Conservation (phyloP, 2,888 invertebrate species). For the Callinectes sapidus region DNA sequence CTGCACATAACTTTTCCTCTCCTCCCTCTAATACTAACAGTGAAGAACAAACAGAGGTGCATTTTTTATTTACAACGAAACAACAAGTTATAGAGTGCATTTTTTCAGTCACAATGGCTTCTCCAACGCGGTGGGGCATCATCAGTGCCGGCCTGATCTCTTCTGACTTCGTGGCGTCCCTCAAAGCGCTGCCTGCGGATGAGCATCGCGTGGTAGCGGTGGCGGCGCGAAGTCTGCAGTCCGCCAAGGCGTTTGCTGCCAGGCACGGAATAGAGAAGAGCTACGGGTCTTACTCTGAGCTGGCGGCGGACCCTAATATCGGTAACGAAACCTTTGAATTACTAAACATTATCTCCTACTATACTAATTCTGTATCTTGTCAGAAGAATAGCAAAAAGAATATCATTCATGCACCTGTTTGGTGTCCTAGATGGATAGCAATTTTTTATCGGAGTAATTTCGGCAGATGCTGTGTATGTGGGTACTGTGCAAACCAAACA, state of each 20-base stretch:
- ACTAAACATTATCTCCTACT: background rate
- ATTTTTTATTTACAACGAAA: background rate
- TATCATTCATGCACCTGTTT: too few species aligned
- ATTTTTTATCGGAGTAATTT: background rate
- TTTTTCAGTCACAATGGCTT: constrained; percentile 78
- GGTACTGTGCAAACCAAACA: constrained; percentile 87
- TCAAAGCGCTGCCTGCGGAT: constrained; percentile 81
- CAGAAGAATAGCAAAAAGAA: too few species aligned
- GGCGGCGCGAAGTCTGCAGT: constrained; percentile 85
- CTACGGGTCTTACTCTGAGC: constrained; percentile 85
- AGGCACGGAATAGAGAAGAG: constrained; percentile 83
- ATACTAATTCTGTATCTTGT: background rate
- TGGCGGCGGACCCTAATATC: constrained; percentile 85
- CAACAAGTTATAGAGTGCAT: background rate
- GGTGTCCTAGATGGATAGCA: too few species aligned
- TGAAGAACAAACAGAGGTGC: background rate
- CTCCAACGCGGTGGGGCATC: constrained; percentile 89
- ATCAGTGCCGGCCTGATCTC: constrained; percentile 89
- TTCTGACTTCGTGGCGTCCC: constrained; percentile 87
- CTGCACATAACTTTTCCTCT: background rate
- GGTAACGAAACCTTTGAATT: constrained; percentile 79
- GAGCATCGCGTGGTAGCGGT: constrained; percentile 87
- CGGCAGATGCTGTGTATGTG: constrained; percentile 89
- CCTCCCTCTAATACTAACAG: background rate
- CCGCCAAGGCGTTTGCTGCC: constrained; percentile 86